Conservation (phyloP, 1,140 invertebrate genomes). For the Dreissena polymorpha region DNA sequence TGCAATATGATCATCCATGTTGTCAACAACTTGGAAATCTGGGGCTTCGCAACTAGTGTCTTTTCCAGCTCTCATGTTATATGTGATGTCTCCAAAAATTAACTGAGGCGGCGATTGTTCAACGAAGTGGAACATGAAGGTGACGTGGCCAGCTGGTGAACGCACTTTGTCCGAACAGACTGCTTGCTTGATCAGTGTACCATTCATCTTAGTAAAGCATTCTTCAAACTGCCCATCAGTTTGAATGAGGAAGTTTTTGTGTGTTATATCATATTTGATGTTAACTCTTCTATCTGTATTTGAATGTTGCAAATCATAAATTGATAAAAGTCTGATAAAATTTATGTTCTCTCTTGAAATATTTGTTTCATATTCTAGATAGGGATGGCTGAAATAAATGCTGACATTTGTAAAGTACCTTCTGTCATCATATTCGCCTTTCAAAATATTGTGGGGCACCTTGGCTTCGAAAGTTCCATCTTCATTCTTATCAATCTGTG, state of each 20-base stretch:
- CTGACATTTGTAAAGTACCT: slow-evolving; percentile 70
- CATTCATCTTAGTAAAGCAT: slow-evolving; percentile 58
- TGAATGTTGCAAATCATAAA: slow-evolving; percentile 62
- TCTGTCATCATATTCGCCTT: slow-evolving; percentile 69
- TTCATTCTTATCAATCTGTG: slow-evolving; percentile 62
- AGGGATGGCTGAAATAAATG: slow-evolving; percentile 65
- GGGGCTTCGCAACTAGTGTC: slow-evolving; percentile 14
- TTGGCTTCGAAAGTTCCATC: slow-evolving; percentile 66
- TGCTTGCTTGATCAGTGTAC: slow-evolving; percentile 34
- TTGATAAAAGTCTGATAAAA: slow-evolving; percentile 61
- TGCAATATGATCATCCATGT: slow-evolving; percentile 13
- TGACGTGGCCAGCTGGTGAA: slow-evolving; percentile 40
- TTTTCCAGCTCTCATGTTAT: slow-evolving; percentile 60
- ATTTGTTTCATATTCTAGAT: slow-evolving; percentile 51
- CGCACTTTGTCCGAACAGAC: background rate
- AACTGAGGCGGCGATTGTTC: slow-evolving; percentile 59
- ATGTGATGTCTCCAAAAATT: slow-evolving; percentile 70
- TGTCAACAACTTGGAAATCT: slow-evolving; percentile 41
- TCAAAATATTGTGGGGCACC: slow-evolving; percentile 63
- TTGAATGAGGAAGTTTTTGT: background rate
- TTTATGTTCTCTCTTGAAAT: slow-evolving; percentile 44
- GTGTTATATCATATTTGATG: slow-evolving; percentile 57
- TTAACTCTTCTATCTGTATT: slow-evolving; percentile 38
- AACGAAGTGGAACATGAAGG: slow-evolving; percentile 63
- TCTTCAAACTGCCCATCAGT: slow-evolving; percentile 44